phyloP scores from a whole-genome alignment of 2,888 invertebrate species.

The Meliscaeva auricollis region DNA sequence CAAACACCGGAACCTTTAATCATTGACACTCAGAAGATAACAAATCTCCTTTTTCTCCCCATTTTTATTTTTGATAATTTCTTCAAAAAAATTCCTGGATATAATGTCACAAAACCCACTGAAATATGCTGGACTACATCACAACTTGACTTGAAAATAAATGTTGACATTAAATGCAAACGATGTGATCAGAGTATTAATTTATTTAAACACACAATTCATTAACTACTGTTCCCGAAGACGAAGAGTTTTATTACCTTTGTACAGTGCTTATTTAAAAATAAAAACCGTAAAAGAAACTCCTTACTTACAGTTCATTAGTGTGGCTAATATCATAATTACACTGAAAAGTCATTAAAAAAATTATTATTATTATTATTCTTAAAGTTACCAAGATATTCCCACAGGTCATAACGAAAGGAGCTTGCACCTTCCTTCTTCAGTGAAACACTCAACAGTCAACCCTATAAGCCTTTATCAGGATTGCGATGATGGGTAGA shows the following conservation, averaged over 20 bases:
- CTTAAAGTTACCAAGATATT: neutral
- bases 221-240: neutral
- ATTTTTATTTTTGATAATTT: neutral
- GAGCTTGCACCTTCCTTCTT: neutral
- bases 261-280: neutral
- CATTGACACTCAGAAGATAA: neutral
- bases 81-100: slow-evolving; percentile 1
- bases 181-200: slow-evolving; percentile 64
- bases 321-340: slow-evolving; percentile 24
- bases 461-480: neutral
- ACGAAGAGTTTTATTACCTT: too few species aligned
- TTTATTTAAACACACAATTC: slow-evolving; percentile 43
- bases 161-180: slow-evolving; percentile 32
- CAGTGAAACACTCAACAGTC: neutral
- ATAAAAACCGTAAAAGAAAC: slow-evolving; percentile 11
- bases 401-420: neutral
- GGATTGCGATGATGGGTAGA: too few species aligned
- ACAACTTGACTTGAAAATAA: slow-evolving; percentile 34
- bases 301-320: slow-evolving; percentile 11
- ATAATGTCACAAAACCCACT: neutral
- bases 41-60: neutral
- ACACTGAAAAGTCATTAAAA: slow-evolving; percentile 3
- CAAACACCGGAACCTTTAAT: slow-evolving; percentile 11
- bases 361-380: neutral
- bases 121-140: neutral